Conservation (phyloP, 64 coral and sea anemone genomes). For the Dendrophyllia cribrosa region DNA sequence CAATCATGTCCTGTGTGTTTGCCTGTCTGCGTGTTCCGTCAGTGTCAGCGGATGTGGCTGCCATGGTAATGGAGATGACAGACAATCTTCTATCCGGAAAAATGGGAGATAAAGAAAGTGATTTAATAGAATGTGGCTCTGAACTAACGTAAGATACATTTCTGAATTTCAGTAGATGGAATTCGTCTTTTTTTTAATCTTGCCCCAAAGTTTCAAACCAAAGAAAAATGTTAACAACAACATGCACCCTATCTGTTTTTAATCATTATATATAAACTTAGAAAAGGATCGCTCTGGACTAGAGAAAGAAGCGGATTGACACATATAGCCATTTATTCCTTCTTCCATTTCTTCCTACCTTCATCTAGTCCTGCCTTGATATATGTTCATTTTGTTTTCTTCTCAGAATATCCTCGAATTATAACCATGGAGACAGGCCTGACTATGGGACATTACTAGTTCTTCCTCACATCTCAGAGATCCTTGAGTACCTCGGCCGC, state of each 20-base stretch:
- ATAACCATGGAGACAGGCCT: constrained; percentile 20
- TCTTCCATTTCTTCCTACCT: too few species aligned
- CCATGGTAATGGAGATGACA: constrained; percentile 97
- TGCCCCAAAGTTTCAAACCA: background rate
- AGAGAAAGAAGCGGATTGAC: too few species aligned
- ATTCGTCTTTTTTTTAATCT: background rate
- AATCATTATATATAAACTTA: too few species aligned
- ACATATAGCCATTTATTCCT: too few species aligned
- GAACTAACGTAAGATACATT: background rate
- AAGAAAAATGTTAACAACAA: too few species aligned
- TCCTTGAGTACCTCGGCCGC: constrained; percentile 77
- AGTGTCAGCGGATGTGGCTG: constrained; percentile 71
- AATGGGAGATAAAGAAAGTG: constrained; percentile 12
- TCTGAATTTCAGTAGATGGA: constrained; percentile 5
- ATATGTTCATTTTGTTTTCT: background rate
- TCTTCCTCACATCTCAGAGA: constrained; percentile 73
- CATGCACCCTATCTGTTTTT: too few species aligned
- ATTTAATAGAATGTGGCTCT: constrained; percentile 36
- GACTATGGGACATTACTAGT: constrained; percentile 76
- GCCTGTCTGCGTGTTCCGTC: constrained; percentile 64
- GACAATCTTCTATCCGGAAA: constrained; percentile 76
- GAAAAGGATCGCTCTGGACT: too few species aligned
- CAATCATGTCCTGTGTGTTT: constrained; percentile 81
- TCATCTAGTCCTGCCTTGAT: background rate
- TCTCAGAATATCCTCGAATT: constrained; percentile 7